Evolutionary conservation across 2,888 invertebrate species (phyloP), one percentile per base, ranked within the genome.

Genomic region (Diachrysia chrysitis): DNA sequence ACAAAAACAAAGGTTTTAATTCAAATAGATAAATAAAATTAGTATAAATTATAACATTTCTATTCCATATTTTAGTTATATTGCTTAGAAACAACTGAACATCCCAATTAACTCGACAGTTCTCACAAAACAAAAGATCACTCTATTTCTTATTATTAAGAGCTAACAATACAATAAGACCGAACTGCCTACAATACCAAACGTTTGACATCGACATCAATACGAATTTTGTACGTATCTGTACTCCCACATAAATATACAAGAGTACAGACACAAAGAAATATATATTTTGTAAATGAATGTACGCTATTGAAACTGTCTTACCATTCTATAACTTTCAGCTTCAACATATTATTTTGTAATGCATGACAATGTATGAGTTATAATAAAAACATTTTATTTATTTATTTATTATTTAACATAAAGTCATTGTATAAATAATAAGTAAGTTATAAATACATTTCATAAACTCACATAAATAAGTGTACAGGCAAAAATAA

Each of bases 191-290:
- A 19, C 48, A n/a, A 42, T 51, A 12, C 19, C 10, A 9, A 48
- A 17, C 19, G 19, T 48, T 48, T 48, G 48, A 17, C n/a, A 48
- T 48, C 10, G 48, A 51, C 48, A 51, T 51, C 48, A 51, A 51
- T 51, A 51, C 12, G 12, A 21, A 21, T 51, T 51, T 51, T 21
- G 48, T 51, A 48, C 48, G 10, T 19, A 51, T 51, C 19, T 51
- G 21, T 51, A 14, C 48, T 9, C 6, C 48, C 42, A n/a, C 5
- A 42, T 42, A 42, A 10, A 2, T 32, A 10, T 32, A 32, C 32
- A 0, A 25, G 5, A 5, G n/a, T 42, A n/a, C 6, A 42, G 37
- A 10, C 37, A 16, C 37, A 37, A 37, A 37, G 16, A 37, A 37
- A 37, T 14, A 14, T 14, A 14, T 37, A 0, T 37, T 16, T 16